Conservation (phyloP, 2,888 invertebrate genomes). For the Lydus trimaculatus region DNA sequence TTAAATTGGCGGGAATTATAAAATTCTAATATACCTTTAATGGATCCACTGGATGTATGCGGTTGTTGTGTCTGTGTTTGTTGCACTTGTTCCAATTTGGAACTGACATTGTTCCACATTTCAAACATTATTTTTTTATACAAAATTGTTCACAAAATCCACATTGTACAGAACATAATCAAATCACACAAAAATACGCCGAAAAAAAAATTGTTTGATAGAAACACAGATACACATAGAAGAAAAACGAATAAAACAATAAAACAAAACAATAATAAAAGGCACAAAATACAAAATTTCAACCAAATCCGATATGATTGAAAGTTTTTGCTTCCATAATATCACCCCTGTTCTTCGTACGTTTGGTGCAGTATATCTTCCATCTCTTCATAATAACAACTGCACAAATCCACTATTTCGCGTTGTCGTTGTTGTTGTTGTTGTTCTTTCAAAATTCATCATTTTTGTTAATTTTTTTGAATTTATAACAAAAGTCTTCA, state of each 20-base stretch:
- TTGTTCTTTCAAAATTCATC: neutral
- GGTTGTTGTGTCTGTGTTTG: constrained; percentile 72
- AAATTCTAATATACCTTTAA: constrained; percentile 70
- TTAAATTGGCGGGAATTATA: neutral
- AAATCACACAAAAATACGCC: neutral
- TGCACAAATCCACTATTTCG: constrained; percentile 24
- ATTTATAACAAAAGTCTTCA: no score
- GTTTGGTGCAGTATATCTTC: constrained; percentile 59
- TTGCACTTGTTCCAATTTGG: constrained; percentile 75
- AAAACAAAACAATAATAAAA: neutral
- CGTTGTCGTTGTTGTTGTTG: neutral
- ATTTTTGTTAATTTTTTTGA: neutral
- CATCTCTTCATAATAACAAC: constrained; percentile 59
- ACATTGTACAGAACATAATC: neutral
- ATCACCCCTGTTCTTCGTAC: constrained; percentile 58
- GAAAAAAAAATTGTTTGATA: neutral
- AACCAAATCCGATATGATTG: constrained; percentile 47
- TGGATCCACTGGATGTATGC: constrained; percentile 82
- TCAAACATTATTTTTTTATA: constrained; percentile 73
- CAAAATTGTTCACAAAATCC: constrained; percentile 11
- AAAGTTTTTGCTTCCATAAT: constrained; percentile 44
- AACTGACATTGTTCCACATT: constrained; percentile 82
- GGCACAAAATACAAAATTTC: constrained; percentile 21
- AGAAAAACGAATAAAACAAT: neutral
- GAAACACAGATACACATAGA: neutral